Conservation (phyloP, 2,888 invertebrate species). For the Rotaria socialis region DNA sequence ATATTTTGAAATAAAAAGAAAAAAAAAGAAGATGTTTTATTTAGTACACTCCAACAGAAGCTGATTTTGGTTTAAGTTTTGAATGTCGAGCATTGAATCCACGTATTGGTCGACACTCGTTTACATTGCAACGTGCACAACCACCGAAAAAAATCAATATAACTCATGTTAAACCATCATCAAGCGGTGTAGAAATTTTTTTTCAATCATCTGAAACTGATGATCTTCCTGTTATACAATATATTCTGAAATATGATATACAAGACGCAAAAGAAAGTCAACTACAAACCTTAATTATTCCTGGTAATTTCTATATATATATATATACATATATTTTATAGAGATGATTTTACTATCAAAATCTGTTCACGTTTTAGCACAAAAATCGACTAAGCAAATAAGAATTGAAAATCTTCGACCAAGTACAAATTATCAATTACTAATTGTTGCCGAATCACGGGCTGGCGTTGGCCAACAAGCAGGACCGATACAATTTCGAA, state of each 20-base stretch:
- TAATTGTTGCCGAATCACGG: neutral
- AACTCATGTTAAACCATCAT: neutral
- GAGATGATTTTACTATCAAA: no score
- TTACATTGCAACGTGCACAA: slow-evolving; percentile 7
- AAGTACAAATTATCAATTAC: neutral
- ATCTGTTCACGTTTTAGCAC: neutral
- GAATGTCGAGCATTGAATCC: slow-evolving; percentile 27
- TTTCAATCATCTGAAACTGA: neutral
- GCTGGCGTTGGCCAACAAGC: slow-evolving; percentile 13
- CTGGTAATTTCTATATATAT: neutral
- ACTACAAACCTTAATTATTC: neutral
- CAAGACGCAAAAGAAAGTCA: neutral
- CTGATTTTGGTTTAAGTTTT: slow-evolving; percentile 36
- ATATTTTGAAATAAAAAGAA: neutral
- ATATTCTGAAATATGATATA: slow-evolving; percentile 25
- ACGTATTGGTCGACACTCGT: slow-evolving; percentile 4
- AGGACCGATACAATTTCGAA: neutral
- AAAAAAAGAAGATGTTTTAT: neutral
- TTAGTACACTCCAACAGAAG: slow-evolving; percentile 3
- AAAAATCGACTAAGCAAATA: neutral
- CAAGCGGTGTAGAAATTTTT: neutral
- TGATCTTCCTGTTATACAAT: neutral
- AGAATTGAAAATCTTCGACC: slow-evolving; percentile 14
- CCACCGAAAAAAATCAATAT: neutral
- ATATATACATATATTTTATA: neutral